Evolutionary conservation across 2,113 vertebrate genomes (phyloP), one percentile per base, ranked within the genome.

Genomic region (Amia ocellicauda): DNA sequence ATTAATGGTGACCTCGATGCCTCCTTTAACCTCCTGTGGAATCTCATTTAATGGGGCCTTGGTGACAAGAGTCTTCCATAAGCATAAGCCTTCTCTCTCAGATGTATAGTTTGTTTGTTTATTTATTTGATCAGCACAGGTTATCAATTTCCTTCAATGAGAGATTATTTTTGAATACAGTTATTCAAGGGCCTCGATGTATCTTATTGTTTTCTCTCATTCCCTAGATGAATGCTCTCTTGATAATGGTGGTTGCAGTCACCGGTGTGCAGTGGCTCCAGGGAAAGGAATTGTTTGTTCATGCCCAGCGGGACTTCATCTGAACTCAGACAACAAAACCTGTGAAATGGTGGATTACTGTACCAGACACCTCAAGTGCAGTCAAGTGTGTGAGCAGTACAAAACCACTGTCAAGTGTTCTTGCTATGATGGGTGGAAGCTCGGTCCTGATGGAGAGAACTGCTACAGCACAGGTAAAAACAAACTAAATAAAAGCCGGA

Each of bases 361-460:
- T 72, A 86, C 79, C 74, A 89, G 70, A 55, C 97, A 98, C 77
- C 86, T 95, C 0, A 96, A 88, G 74, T 99, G 97, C 64, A 97
- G 93, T 71, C 97, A 99, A 86, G 89, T 93, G 68, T 98, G 96
- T 64, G 95, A 99, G 69, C 97, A 98, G 75, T 90, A 93, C 71
- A 98, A 99, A 78, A 92, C 92, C 67, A 89, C 81, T 0, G 94
- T 99, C 67, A 99, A 98, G 74, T 99, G 97, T 59, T 99, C 95
- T 0, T 99, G 97, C 76, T 98, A 98, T 0, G 91, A 93, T 2
- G 96, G 97, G 43, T 98, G 97, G 97, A 88, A 74, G 20, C 88
- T 98, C 7, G 90, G 88, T 59, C 73, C 82, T 4, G 95, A 98
- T 22, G 96, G 93, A 42, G 92, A 96, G 82, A 94, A 74, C 69